Evolutionary conservation across 1,140 invertebrate species (phyloP).

Genomic region (Campodea augens): DNA sequence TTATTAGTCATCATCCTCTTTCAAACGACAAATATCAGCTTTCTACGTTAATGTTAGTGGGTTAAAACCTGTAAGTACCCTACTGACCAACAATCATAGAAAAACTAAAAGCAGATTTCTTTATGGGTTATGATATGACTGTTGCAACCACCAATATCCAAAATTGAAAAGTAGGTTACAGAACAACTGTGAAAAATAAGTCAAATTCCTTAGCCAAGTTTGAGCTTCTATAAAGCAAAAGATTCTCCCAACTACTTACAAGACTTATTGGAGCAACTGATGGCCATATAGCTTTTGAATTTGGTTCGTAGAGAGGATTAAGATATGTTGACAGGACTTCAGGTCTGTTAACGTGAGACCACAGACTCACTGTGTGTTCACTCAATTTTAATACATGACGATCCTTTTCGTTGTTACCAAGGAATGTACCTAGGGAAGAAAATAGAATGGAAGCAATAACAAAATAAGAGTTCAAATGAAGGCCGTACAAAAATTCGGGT

Average conservation of each 20-base stretch:
- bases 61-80: neutral
- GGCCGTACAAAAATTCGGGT: too few relatives aligned
- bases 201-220: too few relatives aligned
- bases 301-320: constrained; percentile 92
- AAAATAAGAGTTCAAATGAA: too few relatives aligned
- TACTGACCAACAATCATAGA: too few relatives aligned
- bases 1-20: neutral
- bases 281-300: constrained; percentile 84
- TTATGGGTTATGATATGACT: too few relatives aligned
- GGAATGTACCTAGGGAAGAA: too few relatives aligned
- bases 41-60: neutral
- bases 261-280: constrained; percentile 92
- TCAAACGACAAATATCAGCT: neutral
- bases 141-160: neutral
- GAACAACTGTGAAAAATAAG: constrained; percentile 4
- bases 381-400: neutral
- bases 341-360: constrained; percentile 83
- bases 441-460: too few relatives aligned
- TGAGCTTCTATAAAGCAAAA: too few relatives aligned
- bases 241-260: too few relatives aligned
- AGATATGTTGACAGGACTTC: constrained; percentile 63
- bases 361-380: constrained; percentile 39
- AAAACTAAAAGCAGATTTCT: constrained; percentile 1
- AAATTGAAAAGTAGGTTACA: constrained; percentile 2
- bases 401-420: neutral